These are phyloP conservation scores for Aphelinus certus DNA, from an alignment of 1,140 invertebrate genomes.

Conservation along the genomic window DNA sequence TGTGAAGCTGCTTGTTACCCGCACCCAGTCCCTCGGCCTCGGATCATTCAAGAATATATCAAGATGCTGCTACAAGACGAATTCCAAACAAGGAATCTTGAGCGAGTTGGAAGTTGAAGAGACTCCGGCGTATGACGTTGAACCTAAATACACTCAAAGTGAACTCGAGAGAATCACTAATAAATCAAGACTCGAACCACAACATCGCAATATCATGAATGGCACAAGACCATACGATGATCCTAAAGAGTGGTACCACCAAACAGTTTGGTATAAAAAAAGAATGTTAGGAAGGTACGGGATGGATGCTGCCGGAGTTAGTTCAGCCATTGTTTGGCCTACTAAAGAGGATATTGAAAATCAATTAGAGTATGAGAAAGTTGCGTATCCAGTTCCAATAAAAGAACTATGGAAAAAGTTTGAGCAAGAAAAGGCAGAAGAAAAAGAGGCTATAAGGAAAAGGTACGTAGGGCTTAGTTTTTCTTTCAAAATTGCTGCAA, in stretches of 20 bases:
- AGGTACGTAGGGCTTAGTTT: slow-evolving; percentile 45
- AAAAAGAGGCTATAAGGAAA: slow-evolving; percentile 51
- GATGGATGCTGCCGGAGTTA: slow-evolving; percentile 57
- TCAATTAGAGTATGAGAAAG: slow-evolving; percentile 70
- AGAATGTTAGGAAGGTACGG: slow-evolving; percentile 72
- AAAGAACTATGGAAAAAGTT: slow-evolving; percentile 67
- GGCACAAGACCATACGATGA: slow-evolving; percentile 65
- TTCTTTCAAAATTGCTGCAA: too few relatives aligned
- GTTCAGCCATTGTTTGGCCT: slow-evolving; percentile 70
- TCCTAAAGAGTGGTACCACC: slow-evolving; percentile 63
- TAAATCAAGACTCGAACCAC: slow-evolving; percentile 68
- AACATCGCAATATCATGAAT: slow-evolving; percentile 68
- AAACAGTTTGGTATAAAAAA: slow-evolving; percentile 69
- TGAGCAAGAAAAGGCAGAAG: slow-evolving; percentile 55
- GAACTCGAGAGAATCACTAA: slow-evolving; percentile 59
- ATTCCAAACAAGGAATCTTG: slow-evolving; percentile 22
- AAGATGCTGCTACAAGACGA: slow-evolving; percentile 16
- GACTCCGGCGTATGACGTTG: slow-evolving; percentile 46
- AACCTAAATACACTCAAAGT: slow-evolving; percentile 12
- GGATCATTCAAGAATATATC: slow-evolving; percentile 7
- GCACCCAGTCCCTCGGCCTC: neutral
- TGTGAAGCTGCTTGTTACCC: slow-evolving; percentile 22
- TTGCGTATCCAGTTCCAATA: slow-evolving; percentile 70
- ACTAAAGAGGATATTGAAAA: slow-evolving; percentile 68
- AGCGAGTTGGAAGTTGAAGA: slow-evolving; percentile 45